Evolutionary conservation across 2,888 invertebrate species (phyloP).

Genomic region (Chymomyza amoena): DNA sequence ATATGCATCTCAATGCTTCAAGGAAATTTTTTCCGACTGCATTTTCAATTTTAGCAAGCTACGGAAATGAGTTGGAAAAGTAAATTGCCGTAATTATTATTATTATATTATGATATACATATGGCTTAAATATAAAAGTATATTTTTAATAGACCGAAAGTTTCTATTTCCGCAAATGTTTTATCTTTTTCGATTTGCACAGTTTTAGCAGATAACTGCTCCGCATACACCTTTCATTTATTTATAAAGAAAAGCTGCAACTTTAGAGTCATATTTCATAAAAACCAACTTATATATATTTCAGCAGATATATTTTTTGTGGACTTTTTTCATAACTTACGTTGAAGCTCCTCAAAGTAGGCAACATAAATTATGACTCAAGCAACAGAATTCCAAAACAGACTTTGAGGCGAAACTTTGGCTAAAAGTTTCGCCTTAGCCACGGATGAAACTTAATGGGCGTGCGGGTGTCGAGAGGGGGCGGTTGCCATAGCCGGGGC

Average conservation of each 20-base stretch:
- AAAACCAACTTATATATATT: not conserved
- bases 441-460: not conserved
- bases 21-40: too few species aligned
- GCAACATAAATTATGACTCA: conserved; percentile 8
- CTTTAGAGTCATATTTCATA: not conserved
- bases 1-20: too few species aligned
- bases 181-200: too few species aligned
- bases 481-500: not conserved
- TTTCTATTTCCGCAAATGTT: too few species aligned
- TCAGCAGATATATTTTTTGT: not conserved
- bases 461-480: too few species aligned
- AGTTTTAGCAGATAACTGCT: too few species aligned
- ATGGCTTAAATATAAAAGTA: too few species aligned
- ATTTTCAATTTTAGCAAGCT: too few species aligned
- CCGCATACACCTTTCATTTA: not conserved
- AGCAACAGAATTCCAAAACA: not conserved
- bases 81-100: too few species aligned
- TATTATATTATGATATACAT: too few species aligned
- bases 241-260: not conserved
- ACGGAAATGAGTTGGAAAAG: too few species aligned
- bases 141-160: too few species aligned
- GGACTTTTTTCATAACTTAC: conserved; percentile 23
- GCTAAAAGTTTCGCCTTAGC: not conserved
- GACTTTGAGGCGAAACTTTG: not conserved
- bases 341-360: conserved; percentile 5